phyloP scores from a whole-genome alignment of 2,797 vertebrate genomes.

The Phrynocephalus guinanensis region DNA sequence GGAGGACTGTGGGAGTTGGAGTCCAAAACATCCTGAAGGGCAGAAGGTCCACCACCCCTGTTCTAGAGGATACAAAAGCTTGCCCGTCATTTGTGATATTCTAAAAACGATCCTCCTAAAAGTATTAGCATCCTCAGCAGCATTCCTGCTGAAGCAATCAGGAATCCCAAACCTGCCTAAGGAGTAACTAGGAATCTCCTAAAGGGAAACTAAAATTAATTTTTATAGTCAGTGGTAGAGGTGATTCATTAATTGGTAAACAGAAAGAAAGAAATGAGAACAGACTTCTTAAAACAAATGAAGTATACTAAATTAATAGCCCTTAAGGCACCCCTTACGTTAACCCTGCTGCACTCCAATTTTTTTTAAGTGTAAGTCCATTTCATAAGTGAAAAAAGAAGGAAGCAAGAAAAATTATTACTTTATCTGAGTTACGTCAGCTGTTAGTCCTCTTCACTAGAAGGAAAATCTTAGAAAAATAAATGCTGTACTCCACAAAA shows the following conservation, averaged over 20 bases:
- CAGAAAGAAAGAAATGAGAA: neutral
- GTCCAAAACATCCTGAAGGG: no score
- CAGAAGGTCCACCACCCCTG: no score
- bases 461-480: neutral
- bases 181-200: neutral
- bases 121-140: neutral
- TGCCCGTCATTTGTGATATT: neutral
- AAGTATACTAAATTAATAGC: neutral
- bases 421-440: neutral
- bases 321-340: no score
- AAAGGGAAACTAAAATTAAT: neutral
- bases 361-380: no score
- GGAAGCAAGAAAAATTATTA: slow-evolving; percentile 5
- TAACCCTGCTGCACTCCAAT: no score
- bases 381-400: neutral
- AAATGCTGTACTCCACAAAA: neutral
- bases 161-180: neutral
- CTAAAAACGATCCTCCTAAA: neutral
- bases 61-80: neutral
- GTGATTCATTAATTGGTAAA: neutral
- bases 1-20: no score
- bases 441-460: neutral
- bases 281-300: neutral
- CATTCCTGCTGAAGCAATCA: neutral
- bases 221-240: neutral